Percentiles rank a stretch among this genome's conserved stretches.
Conservation (phyloP, 2,888 invertebrate species). For the Scotopteryx bipunctaria region DNA sequence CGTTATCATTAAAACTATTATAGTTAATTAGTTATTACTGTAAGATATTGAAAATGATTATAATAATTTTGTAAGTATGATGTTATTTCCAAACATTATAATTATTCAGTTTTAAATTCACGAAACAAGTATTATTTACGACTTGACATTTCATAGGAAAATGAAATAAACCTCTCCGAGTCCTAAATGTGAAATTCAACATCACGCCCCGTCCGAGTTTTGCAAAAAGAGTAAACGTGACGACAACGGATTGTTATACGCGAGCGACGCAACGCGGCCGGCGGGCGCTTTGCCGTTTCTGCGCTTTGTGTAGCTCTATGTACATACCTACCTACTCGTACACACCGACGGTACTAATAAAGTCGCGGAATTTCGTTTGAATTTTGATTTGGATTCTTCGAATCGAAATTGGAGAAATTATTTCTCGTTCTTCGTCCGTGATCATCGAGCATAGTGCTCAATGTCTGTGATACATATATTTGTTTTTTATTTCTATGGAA, state of each 20-base stretch:
- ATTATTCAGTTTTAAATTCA: not conserved
- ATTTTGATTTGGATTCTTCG: constrained; percentile 8
- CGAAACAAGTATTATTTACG: not conserved
- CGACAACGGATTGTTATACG: constrained; percentile 34
- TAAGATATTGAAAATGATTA: too few species aligned
- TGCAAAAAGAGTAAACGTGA: constrained; percentile 29
- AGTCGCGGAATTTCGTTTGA: constrained; percentile 1
- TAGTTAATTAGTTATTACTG: too few species aligned
- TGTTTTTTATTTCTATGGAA: too few species aligned
- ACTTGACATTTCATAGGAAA: constrained; percentile 7
- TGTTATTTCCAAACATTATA: not conserved
- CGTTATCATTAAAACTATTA: too few species aligned
- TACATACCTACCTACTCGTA: not conserved
- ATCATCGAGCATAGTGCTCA: too few species aligned
- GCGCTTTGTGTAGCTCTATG: constrained; percentile 28
- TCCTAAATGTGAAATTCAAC: constrained; percentile 21
- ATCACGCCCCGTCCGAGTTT: constrained; percentile 20
- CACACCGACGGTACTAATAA: constrained; percentile 17
- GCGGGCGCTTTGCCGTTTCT: constrained; percentile 25
- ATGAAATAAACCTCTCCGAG: constrained; percentile 24
- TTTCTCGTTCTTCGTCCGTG: too few species aligned
- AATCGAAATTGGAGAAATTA: too few species aligned
- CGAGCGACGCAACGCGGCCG: constrained; percentile 16
- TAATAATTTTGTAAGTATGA: not conserved
- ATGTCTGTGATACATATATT: too few species aligned